Percentiles rank a stretch among this genome's conserved stretches.
phyloP scores from a whole-genome alignment of 2,113 vertebrate species.

The Vanacampus margaritifer region DNA sequence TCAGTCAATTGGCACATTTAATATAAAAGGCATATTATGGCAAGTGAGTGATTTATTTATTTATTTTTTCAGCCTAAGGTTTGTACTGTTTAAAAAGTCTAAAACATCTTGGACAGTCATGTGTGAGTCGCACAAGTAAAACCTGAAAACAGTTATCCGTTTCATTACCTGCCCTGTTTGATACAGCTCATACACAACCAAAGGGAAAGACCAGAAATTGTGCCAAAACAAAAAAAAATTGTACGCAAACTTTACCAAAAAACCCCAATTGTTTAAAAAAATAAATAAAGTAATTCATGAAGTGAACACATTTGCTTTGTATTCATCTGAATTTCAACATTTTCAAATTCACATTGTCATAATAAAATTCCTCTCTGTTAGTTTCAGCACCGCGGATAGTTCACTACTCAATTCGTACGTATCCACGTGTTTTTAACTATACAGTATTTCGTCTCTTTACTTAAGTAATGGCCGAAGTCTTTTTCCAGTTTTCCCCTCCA shows the following conservation, averaged over 20 bases:
- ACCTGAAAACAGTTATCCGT: neutral
- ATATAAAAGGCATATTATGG: conserved; percentile 44
- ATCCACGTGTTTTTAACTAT: too few relatives aligned
- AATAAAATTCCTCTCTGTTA: neutral
- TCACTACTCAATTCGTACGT: neutral
- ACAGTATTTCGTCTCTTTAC: too few relatives aligned
- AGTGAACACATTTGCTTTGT: too few relatives aligned
- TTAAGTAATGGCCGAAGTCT: too few relatives aligned
- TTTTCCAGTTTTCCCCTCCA: neutral
- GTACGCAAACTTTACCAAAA: neutral
- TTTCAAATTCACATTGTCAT: too few relatives aligned
- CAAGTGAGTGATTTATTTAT: conserved; percentile 10
- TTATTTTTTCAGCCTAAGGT: neutral
- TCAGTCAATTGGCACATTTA: conserved; percentile 38
- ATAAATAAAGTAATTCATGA: neutral
- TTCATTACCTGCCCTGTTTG: neutral
- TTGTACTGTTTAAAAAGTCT: neutral
- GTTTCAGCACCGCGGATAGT: conserved; percentile 46
- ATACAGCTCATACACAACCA: neutral
- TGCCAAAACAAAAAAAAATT: neutral
- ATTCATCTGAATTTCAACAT: too few relatives aligned
- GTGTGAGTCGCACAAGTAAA: neutral
- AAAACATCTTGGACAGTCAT: neutral
- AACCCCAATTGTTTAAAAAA: neutral
- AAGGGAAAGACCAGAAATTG: neutral